phyloP scores from a whole-genome alignment of 2,113 vertebrate genomes.

The Nettapus auritus region DNA sequence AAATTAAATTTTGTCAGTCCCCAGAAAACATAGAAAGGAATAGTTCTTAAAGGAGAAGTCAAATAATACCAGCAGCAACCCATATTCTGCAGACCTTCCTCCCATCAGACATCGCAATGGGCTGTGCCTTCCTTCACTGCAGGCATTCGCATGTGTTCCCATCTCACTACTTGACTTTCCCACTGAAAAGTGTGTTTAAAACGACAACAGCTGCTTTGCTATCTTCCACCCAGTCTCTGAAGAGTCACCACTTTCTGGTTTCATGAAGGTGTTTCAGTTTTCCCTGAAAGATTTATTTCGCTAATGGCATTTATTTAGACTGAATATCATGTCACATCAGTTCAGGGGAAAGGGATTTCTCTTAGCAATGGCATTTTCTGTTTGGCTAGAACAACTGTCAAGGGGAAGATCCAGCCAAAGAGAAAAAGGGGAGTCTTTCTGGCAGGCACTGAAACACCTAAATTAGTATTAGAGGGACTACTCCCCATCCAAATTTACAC shows the following conservation, averaged over 20 bases:
- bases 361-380: conserved; percentile 9
- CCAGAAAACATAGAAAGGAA: not conserved
- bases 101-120: not conserved
- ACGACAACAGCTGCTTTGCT: not conserved
- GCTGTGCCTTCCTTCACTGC: not conserved
- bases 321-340: not conserved
- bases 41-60: not conserved
- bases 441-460: not conserved
- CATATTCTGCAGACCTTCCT: not conserved
- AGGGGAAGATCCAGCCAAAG: not conserved
- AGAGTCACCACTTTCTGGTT: rapidly evolving
- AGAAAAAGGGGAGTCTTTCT: not conserved
- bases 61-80: rapidly evolving
- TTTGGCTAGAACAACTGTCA: not conserved
- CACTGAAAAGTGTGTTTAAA: not conserved
- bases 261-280: not conserved
- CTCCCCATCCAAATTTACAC: not conserved
- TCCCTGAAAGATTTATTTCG: conserved; percentile 1
- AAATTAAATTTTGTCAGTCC: not conserved
- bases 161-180: not conserved
- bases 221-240: not conserved
- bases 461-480: not conserved
- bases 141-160: rapidly evolving
- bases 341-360: not conserved
- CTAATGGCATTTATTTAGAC: conserved; percentile 35